phyloP scores from a whole-genome alignment of 2,797 vertebrate genomes.

The Liasis olivaceus region DNA sequence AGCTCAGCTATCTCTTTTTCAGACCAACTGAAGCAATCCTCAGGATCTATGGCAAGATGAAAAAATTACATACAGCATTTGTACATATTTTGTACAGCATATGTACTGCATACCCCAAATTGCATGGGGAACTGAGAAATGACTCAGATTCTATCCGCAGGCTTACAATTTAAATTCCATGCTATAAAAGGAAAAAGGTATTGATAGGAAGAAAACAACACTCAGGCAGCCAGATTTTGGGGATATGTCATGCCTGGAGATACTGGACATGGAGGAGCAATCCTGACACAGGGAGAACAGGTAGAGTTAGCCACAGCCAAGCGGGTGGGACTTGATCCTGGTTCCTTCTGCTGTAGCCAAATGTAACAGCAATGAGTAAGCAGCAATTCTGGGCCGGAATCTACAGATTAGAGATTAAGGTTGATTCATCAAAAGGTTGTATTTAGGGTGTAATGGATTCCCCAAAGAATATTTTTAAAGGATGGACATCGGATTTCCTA shows the following conservation, averaged over 20 bases:
- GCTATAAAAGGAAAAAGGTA: neutral
- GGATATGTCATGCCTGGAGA: neutral
- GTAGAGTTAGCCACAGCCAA: neutral
- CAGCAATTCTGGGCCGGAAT: neutral
- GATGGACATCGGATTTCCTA: too few relatives aligned
- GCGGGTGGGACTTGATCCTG: neutral
- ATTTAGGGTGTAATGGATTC: too few relatives aligned
- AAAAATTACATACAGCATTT: neutral
- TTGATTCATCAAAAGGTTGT: neutral
- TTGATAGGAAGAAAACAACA: neutral
- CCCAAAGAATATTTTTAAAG: too few relatives aligned
- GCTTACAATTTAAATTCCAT: neutral
- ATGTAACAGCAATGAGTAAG: neutral
- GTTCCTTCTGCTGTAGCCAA: neutral
- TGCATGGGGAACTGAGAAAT: neutral
- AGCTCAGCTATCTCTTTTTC: conserved; percentile 86
- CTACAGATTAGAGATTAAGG: too few relatives aligned
- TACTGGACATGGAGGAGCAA: too few relatives aligned
- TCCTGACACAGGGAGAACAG: neutral
- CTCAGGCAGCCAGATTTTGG: neutral
- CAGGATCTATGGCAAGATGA: conserved; percentile 72
- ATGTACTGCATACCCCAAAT: neutral
- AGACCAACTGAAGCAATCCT: conserved; percentile 84
- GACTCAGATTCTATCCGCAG: neutral
- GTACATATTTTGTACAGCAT: neutral